A percentile compares a stretch with the other conserved stretches of the same genome.
These are phyloP conservation scores for Isaurus tuberculatus DNA, from an alignment of 92 coral and sea anemone genomes.

Conservation along the genomic window DNA sequence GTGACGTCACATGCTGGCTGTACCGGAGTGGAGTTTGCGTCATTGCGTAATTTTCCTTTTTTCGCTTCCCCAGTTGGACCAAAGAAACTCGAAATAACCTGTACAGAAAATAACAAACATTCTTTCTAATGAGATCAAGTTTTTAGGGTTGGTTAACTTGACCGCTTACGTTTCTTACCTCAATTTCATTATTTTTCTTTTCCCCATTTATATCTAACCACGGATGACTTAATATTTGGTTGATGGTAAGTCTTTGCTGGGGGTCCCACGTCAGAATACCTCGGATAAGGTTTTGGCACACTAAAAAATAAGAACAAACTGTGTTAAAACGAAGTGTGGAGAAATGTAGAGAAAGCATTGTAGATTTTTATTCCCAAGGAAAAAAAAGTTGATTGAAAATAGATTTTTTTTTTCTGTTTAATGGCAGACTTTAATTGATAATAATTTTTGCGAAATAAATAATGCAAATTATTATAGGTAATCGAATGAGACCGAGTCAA, in stretches of 20 bases:
- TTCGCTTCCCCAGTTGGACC: background rate
- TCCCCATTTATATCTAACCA: conserved; percentile 66
- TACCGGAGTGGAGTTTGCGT: background rate
- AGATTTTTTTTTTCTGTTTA: too few species aligned
- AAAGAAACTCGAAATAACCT: conserved; percentile 42
- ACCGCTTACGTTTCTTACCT: background rate
- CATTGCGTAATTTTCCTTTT: background rate
- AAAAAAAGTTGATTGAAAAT: too few species aligned
- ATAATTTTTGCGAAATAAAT: too few species aligned
- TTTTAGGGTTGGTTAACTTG: background rate
- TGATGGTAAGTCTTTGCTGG: conserved; percentile 66
- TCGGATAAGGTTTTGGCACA: conserved; percentile 80
- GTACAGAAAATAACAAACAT: background rate
- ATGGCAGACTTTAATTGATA: too few species aligned
- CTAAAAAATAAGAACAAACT: conserved; percentile 44
- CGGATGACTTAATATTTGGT: conserved; percentile 73
- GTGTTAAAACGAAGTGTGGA: background rate
- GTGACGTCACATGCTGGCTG: background rate
- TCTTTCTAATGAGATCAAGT: background rate
- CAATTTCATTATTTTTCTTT: conserved; percentile 40
- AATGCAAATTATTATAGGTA: too few species aligned
- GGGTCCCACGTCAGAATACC: conserved; percentile 84
- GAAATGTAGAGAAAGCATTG: background rate
- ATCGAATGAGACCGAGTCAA: too few species aligned
- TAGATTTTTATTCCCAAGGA: too few species aligned